Base-by-base conservation (phyloP, 2,113 vertebrate species). In the Himantopus leucocephalus region DNA sequence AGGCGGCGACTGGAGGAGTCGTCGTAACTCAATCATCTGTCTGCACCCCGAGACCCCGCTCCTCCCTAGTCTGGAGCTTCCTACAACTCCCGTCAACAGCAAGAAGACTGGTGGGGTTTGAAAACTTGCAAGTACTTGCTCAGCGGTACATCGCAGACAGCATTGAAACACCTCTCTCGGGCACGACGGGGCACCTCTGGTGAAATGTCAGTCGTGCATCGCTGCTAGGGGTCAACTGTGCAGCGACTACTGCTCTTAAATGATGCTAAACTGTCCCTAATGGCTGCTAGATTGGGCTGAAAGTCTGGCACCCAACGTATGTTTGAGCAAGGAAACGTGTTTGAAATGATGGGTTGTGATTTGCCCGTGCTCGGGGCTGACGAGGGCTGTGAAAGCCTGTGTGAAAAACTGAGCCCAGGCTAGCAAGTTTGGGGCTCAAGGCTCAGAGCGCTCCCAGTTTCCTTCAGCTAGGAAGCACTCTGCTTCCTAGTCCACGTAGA, bases 131-230 rank as follows among this genome's bases (percentile, higher is more conserved):
- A 5, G 2, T 13, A 0, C n/a, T 67, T 71, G 41, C 55, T 74
- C 18, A 50, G 22, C 48, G 3, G 12, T 23, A 50, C 48, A 22
- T 84, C 76, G 72, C 14, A 12, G 29, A 23, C 30, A 41, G 47
- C 0, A 0, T 78, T 87, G 4, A 1, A 1, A 16, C 48, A 16
- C 9, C 20, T 37, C 0, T 0, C 6, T 14, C 1, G 4, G 13
- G 35, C 34, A 22, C 6, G 1, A 3, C 1, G 1, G 52, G 30
- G 6, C 24, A 6, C 5, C 14, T 64, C 30, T 48, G 45, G 26
- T 66, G 17, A 62, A 58, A 67, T 7, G 17, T 43, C 53, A 32
- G 9, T 14, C 9, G 0, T 24, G 19, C 9, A 3, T 21, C 35
- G 4, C 63, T 83, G 18, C 23, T 10, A 4, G 10, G 10, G 18